A percentile compares a stretch with the other conserved stretches of the same genome.
Evolutionary conservation across 2,888 invertebrate genomes (phyloP).

Genomic region (Ganaspis brasiliensis): DNA sequence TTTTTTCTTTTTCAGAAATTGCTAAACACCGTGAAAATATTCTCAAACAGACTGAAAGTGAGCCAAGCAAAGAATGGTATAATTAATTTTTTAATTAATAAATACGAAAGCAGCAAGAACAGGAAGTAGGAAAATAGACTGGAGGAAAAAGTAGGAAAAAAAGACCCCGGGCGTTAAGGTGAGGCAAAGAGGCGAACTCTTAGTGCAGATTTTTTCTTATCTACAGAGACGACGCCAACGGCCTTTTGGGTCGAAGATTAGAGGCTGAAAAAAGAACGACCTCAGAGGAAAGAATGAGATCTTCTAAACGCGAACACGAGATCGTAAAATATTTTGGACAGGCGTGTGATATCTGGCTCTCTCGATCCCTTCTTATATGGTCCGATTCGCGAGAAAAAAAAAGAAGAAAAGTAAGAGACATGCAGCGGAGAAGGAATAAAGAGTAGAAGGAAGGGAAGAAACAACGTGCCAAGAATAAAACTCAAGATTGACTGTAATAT

Average conservation of each 20-base stretch:
- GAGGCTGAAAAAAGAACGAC: constrained; percentile 14
- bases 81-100: constrained; percentile 27
- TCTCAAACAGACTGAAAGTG: background rate
- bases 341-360: constrained; percentile 58
- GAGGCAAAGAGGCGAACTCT: constrained; percentile 18
- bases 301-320: constrained; percentile 53
- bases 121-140: background rate
- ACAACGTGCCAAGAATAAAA: constrained; percentile 59
- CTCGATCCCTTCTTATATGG: constrained; percentile 8
- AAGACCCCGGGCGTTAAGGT: constrained; percentile 6
- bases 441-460: constrained; percentile 58
- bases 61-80: background rate
- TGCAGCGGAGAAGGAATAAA: constrained; percentile 28
- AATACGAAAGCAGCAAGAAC: background rate
- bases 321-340: constrained; percentile 61
- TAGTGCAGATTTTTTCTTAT: constrained; percentile 33
- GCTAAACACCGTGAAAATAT: no score
- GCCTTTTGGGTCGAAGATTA: constrained; percentile 50
- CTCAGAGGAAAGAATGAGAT: background rate
- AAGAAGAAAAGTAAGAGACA: background rate
- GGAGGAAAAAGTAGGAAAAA: background rate
- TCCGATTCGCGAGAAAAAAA: constrained; percentile 17
- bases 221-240: constrained; percentile 12
- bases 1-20: no score
- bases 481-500: constrained; percentile 56